phyloP scores from a whole-genome alignment of 2,797 vertebrate species.

The Lycodopsis pacificus region DNA sequence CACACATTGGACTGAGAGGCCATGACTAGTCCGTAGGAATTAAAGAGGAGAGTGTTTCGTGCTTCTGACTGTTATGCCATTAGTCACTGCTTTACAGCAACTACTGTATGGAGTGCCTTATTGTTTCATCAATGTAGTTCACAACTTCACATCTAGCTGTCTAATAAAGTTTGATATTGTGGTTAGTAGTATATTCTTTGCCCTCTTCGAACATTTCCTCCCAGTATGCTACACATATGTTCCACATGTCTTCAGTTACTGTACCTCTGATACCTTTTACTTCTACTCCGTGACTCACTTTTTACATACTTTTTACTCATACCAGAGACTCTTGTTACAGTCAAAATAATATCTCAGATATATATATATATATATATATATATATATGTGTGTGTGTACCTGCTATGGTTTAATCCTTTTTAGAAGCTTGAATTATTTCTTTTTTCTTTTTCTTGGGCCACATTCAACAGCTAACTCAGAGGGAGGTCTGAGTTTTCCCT shows the following conservation, averaged over 20 bases:
- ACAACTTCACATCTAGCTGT: neutral
- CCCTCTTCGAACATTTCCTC: neutral
- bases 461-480: slow-evolving; percentile 27
- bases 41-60: slow-evolving; percentile 5
- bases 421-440: slow-evolving; percentile 42
- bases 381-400: neutral
- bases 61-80: neutral
- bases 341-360: slow-evolving; percentile 42
- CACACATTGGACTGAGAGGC: slow-evolving; percentile 2
- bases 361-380: neutral
- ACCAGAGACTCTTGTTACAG: slow-evolving; percentile 50
- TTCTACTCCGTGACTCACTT: slow-evolving; percentile 36
- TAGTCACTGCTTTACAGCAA: slow-evolving; percentile 19
- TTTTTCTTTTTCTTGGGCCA: slow-evolving; percentile 36
- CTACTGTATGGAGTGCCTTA: neutral
- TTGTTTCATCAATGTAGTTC: slow-evolving; percentile 1
- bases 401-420: slow-evolving; percentile 45
- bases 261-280: slow-evolving; percentile 12
- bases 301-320: slow-evolving; percentile 36
- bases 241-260: slow-evolving; percentile 20
- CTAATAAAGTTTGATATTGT: neutral
- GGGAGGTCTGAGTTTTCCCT: slow-evolving; percentile 43
- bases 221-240: slow-evolving; percentile 16
- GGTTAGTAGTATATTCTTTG: neutral
- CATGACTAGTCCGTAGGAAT: slow-evolving; percentile 14